Evolutionary conservation across 2,888 invertebrate species (phyloP).

Genomic region (Drosophila crucigera): DNA sequence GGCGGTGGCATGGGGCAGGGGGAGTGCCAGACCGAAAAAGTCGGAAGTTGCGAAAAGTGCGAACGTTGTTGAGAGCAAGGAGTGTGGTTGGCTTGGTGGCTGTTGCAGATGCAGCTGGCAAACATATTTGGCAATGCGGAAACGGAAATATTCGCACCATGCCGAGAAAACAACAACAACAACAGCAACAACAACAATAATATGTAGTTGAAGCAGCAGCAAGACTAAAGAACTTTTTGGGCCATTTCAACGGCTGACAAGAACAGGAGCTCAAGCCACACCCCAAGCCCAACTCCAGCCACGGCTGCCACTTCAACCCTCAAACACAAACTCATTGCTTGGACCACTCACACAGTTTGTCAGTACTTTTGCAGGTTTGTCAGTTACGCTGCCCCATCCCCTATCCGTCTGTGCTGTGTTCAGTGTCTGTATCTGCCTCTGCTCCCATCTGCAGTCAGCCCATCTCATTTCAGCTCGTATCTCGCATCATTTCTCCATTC

Average conservation of each 20-base stretch:
- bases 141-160: slow-evolving; percentile 82
- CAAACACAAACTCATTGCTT: slow-evolving; percentile 41
- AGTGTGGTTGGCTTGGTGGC: neutral
- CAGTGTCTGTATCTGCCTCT: neutral
- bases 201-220: slow-evolving; percentile 11
- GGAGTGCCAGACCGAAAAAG: slow-evolving; percentile 33
- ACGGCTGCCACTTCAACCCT: slow-evolving; percentile 2
- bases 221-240: slow-evolving; percentile 55
- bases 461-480: slow-evolving; percentile 24
- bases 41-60: slow-evolving; percentile 74
- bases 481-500: slow-evolving; percentile 34
- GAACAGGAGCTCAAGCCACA: slow-evolving; percentile 4
- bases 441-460: slow-evolving; percentile 10
- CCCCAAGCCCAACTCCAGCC: slow-evolving; percentile 5
- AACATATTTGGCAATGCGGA: slow-evolving; percentile 80
- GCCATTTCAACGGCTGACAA: slow-evolving; percentile 73
- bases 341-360: slow-evolving; percentile 65
- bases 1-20: neutral
- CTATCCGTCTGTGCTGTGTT: slow-evolving; percentile 13
- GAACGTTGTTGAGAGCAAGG: slow-evolving; percentile 59
- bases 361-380: slow-evolving; percentile 67
- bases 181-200: slow-evolving; percentile 1
- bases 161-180: slow-evolving; percentile 63
- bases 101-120: slow-evolving; percentile 61
- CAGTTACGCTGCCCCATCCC: slow-evolving; percentile 29